A percentile compares a stretch with the other conserved stretches of the same genome.
These are phyloP conservation scores for Oithona nana DNA, from an alignment of 2,888 invertebrate species.

Conservation along the genomic window DNA sequence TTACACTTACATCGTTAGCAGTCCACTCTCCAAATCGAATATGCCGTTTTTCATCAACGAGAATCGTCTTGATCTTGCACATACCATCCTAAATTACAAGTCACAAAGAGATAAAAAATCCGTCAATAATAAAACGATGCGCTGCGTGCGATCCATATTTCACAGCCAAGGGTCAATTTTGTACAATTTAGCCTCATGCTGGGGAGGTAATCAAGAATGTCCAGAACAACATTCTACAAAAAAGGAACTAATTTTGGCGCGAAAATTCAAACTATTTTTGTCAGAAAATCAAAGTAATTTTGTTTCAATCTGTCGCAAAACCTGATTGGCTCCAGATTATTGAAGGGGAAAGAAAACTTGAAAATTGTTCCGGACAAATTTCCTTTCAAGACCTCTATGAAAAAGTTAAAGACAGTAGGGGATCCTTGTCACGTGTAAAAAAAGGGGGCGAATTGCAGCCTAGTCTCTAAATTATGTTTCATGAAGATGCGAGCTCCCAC, in stretches of 20 bases:
- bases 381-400: neutral
- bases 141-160: neutral
- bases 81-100: constrained; percentile 51
- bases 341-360: too few species aligned
- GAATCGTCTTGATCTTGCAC: constrained; percentile 55
- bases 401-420: neutral
- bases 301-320: too few species aligned
- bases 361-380: neutral
- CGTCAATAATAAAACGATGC: neutral
- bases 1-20: constrained; percentile 46
- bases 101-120: neutral
- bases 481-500: too few species aligned
- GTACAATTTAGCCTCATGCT: neutral
- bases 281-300: too few species aligned
- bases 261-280: too few species aligned
- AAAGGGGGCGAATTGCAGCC: neutral
- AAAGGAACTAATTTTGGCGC: too few species aligned
- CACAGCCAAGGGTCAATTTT: neutral
- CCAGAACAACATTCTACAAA: too few species aligned
- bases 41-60: constrained; percentile 77
- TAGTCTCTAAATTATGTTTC: neutral
- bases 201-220: neutral
- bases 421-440: neutral
- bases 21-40: constrained; percentile 85
- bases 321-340: too few species aligned